These are phyloP conservation scores for Drosophila meridiana DNA, from an alignment of 2,888 invertebrate genomes.

Conservation along the genomic window DNA sequence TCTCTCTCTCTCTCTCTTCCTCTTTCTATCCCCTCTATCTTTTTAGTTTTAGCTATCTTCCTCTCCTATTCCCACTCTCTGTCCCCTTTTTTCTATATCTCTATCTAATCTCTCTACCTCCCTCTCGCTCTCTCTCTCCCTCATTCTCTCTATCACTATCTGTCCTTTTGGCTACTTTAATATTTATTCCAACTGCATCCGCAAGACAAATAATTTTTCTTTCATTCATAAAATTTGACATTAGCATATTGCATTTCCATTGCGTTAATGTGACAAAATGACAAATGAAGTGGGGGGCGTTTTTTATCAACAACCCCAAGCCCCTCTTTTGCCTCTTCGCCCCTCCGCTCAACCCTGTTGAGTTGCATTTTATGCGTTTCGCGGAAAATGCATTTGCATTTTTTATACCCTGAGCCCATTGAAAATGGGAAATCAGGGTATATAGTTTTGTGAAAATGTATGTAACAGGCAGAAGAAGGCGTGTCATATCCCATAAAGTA, in stretches of 20 bases:
- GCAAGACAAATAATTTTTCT: conserved; percentile 69
- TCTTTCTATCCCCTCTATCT: neutral
- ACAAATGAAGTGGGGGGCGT: conserved; percentile 76
- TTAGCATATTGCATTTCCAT: conserved; percentile 82
- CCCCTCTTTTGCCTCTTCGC: neutral
- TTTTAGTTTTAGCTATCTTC: neutral
- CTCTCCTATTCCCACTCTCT: neutral
- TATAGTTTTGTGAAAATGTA: too few relatives aligned
- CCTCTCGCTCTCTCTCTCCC: neutral
- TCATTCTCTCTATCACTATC: neutral
- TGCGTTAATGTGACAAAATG: conserved; percentile 84
- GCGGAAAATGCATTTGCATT: conserved; percentile 76
- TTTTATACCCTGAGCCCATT: conserved; percentile 8
- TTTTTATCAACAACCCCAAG: conserved; percentile 5
- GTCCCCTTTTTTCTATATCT: neutral
- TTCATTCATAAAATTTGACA: conserved; percentile 79
- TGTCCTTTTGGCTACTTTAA: conserved; percentile 40
- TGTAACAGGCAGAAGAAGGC: too few relatives aligned
- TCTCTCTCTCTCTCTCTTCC: neutral
- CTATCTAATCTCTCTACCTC: neutral
- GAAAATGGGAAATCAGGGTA: too few relatives aligned
- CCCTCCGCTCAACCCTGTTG: neutral
- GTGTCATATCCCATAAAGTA: too few relatives aligned
- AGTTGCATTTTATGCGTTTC: conserved; percentile 63
- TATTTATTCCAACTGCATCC: conserved; percentile 54